A percentile compares a stretch with the other conserved stretches of the same genome.
These are phyloP conservation scores for Peromyscus eremicus DNA, from an alignment of 2,797 vertebrate genomes.

Conservation along the genomic window DNA sequence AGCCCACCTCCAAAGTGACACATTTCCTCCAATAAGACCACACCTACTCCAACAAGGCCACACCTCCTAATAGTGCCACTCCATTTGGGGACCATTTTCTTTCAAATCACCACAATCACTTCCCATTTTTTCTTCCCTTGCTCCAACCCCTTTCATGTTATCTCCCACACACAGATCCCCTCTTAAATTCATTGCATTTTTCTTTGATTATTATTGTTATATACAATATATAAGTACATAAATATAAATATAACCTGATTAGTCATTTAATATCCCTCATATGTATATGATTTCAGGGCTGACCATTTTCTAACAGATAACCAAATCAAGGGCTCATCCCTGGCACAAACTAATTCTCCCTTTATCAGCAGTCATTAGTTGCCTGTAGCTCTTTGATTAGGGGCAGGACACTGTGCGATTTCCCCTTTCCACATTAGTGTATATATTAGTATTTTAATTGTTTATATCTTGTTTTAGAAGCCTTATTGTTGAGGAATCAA, in stretches of 20 bases:
- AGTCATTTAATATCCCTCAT: not conserved
- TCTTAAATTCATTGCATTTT: not conserved
- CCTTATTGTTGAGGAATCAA: not conserved
- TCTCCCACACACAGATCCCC: not conserved
- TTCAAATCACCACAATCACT: not conserved
- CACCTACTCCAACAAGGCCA: not conserved
- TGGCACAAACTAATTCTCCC: not conserved
- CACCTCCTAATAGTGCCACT: not conserved
- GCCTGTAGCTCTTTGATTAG: not conserved
- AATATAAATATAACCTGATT: not conserved
- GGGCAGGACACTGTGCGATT: not conserved
- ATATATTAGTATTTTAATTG: not conserved
- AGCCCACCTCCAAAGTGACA: not conserved
- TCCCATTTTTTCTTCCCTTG: not conserved
- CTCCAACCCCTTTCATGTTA: not conserved
- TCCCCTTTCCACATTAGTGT: not conserved
- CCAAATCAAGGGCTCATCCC: not conserved
- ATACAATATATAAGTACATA: not conserved
- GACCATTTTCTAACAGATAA: not conserved
- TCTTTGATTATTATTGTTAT: not conserved
- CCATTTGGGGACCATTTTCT: not conserved
- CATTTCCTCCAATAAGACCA: not conserved
- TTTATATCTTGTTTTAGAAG: not conserved
- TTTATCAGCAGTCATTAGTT: not conserved
- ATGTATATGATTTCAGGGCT: not conserved